These are phyloP conservation scores for Scylla paramamosain DNA, from an alignment of 1,140 invertebrate genomes.

Conservation along the genomic window DNA sequence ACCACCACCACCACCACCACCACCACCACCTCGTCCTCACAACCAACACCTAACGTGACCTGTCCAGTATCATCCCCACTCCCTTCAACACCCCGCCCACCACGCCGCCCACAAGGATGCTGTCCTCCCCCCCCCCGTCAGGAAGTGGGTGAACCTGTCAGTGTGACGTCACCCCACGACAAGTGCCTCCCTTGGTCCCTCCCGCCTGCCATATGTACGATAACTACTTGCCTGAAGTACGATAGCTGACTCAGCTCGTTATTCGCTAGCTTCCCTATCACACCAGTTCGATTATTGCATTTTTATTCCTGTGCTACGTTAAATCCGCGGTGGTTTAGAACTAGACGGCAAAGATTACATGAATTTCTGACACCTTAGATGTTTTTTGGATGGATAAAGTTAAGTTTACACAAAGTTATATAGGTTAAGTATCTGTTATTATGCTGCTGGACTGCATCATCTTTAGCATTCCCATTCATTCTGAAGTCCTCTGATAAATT, in stretches of 20 bases:
- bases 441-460: too few relatives aligned
- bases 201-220: background rate
- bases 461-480: too few relatives aligned
- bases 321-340: too few relatives aligned
- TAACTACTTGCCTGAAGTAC: background rate
- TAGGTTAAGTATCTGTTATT: too few relatives aligned
- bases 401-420: too few relatives aligned
- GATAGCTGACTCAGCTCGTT: background rate
- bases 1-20: background rate
- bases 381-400: too few relatives aligned
- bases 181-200: background rate
- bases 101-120: background rate
- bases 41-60: background rate
- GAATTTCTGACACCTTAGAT: too few relatives aligned
- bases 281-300: too few relatives aligned
- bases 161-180: background rate
- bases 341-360: too few relatives aligned
- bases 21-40: background rate
- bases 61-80: background rate
- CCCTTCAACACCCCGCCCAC: background rate
- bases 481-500: too few relatives aligned
- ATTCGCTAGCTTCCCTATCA: too few relatives aligned
- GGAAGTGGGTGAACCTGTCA: slow-evolving; percentile 10
- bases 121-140: background rate
- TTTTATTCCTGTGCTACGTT: too few relatives aligned